Percentiles rank a stretch among this genome's conserved stretches.
Conservation (phyloP, 2,888 invertebrate genomes). For the Tridacna gigas region DNA sequence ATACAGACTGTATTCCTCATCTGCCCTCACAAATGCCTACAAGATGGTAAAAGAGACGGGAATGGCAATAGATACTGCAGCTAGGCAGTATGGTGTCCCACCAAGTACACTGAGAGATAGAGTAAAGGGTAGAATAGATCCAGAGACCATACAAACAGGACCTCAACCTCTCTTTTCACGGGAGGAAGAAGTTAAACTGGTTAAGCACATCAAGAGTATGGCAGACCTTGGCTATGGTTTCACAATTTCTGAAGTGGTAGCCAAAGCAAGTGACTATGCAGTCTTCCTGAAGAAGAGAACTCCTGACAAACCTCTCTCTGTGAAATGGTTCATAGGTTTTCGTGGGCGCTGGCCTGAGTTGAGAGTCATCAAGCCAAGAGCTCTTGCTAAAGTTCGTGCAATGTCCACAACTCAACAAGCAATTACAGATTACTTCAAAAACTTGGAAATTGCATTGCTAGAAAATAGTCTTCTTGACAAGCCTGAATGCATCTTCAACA, state of each 20-base stretch:
- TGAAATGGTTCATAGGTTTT: neutral
- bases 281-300: conserved; percentile 10
- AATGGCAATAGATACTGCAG: neutral
- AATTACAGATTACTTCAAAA: conserved; percentile 9
- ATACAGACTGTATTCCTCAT: neutral
- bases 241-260: conserved; percentile 11
- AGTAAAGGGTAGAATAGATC: conserved; percentile 10
- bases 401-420: neutral
- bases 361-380: conserved; percentile 16
- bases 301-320: neutral
- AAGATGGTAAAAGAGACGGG: neutral
- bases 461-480: conserved; percentile 11
- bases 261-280: conserved; percentile 23
- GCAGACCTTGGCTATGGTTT: conserved; percentile 32
- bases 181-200: conserved; percentile 20
- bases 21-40: conserved; percentile 13
- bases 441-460: neutral
- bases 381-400: conserved; percentile 21
- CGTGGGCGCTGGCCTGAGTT: conserved; percentile 23
- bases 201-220: conserved; percentile 4
- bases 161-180: neutral
- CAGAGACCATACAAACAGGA: no score
- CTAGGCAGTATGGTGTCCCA: neutral
- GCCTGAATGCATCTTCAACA: conserved; percentile 31
- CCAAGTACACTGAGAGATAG: conserved; percentile 11